Conservation (phyloP, 2,888 invertebrate genomes). For the Callyntrura guangdongensis region DNA sequence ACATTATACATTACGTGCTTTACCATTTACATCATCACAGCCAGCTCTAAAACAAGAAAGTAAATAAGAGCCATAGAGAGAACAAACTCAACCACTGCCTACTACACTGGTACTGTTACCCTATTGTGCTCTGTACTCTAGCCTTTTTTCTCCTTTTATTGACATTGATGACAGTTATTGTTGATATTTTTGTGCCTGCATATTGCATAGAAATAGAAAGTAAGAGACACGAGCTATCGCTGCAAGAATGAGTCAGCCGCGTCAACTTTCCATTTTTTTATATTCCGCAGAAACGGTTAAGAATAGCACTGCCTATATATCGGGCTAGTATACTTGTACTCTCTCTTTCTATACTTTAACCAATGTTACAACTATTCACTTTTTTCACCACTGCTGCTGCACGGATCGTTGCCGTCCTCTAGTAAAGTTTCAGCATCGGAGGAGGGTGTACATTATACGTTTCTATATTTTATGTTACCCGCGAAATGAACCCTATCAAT, state of each 20-base stretch:
- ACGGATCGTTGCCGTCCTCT: not conserved
- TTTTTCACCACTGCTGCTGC: not conserved
- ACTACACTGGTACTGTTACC: too few species aligned
- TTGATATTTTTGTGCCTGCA: conserved; percentile 19
- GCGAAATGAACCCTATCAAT: conserved; percentile 52
- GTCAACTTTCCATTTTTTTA: conserved; percentile 47
- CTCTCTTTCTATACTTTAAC: not conserved
- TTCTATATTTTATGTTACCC: conserved; percentile 26
- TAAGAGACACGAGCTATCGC: conserved; percentile 53
- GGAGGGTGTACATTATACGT: not conserved
- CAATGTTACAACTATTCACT: conserved; percentile 12
- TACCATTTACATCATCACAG: not conserved
- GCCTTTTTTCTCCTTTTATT: not conserved
- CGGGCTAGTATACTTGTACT: conserved; percentile 10
- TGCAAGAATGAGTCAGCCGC: conserved; percentile 70
- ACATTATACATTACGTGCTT: not conserved
- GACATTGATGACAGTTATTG: conserved; percentile 17
- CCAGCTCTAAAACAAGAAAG: too few species aligned
- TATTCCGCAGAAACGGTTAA: conserved; percentile 4
- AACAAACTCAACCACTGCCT: too few species aligned
- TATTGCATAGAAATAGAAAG: not conserved
- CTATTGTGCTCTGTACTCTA: not conserved
- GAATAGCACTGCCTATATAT: not conserved
- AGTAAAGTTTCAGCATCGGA: conserved; percentile 13
- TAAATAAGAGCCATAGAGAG: too few species aligned